These are phyloP conservation scores for Drosophila gaucha DNA, from an alignment of 2,888 invertebrate genomes.

Conservation along the genomic window DNA sequence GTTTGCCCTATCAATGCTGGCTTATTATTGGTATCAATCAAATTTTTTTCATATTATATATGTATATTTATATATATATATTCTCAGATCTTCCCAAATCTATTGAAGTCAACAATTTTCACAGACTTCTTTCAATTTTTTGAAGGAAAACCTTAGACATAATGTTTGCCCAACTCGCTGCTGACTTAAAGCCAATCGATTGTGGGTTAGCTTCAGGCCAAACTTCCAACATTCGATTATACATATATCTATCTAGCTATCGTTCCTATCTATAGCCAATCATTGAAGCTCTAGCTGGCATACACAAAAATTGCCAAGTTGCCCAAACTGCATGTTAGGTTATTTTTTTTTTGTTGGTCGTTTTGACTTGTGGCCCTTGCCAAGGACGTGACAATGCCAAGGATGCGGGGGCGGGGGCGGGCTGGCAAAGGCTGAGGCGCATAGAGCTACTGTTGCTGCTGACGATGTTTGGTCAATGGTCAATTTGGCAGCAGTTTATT, in stretches of 20 bases:
- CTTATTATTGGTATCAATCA: too few relatives aligned
- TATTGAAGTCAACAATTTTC: too few relatives aligned
- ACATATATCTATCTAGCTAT: conserved; percentile 10
- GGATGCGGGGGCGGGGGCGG: conserved; percentile 10
- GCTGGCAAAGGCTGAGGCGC: not conserved
- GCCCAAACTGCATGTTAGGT: conserved; percentile 33
- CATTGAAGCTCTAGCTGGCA: not conserved
- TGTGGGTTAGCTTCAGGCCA: conserved; percentile 4
- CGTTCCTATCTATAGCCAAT: conserved; percentile 8
- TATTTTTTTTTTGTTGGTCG: conserved; percentile 25
- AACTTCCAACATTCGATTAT: conserved; percentile 29
- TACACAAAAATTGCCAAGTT: conserved; percentile 32
- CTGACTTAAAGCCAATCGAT: conserved; percentile 23
- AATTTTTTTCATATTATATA: too few relatives aligned
- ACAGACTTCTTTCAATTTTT: too few relatives aligned
- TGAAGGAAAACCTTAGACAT: too few relatives aligned
- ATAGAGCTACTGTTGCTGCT: conserved; percentile 30
- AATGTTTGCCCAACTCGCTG: not conserved
- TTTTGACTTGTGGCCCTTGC: conserved; percentile 52
- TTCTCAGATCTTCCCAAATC: not conserved
- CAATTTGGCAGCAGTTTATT: conserved; percentile 81
- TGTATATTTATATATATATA: too few relatives aligned
- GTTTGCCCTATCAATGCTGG: too few relatives aligned
- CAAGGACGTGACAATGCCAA: conserved; percentile 65
- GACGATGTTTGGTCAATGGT: conserved; percentile 76